A percentile compares a stretch with the other conserved stretches of the same genome.
Evolutionary conservation across 2,113 vertebrate genomes (phyloP).

Genomic region (Platanista minor): DNA sequence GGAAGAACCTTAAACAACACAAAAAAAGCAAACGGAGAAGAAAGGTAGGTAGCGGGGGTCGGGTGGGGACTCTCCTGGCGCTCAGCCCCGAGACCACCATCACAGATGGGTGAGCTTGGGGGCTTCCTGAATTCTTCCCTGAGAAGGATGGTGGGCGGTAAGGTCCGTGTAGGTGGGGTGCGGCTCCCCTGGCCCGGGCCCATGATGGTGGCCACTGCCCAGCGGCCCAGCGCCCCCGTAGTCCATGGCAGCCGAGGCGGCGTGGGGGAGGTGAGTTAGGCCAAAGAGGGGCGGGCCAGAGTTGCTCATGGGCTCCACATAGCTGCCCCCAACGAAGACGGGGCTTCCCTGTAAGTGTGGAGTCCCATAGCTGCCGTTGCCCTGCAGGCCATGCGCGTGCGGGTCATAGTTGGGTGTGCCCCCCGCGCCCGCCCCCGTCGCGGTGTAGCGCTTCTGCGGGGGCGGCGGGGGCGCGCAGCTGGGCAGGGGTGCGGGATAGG

Average conservation of each 20-base stretch:
- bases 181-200: slow-evolving; percentile 93
- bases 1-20: slow-evolving; percentile 72
- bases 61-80: slow-evolving; percentile 77
- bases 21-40: slow-evolving; percentile 57
- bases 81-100: slow-evolving; percentile 79
- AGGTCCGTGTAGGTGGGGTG: slow-evolving; percentile 98
- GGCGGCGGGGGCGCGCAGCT: slow-evolving; percentile 92
- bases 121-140: slow-evolving; percentile 99
- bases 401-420: slow-evolving; percentile 94
- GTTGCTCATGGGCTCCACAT: slow-evolving; percentile 92
- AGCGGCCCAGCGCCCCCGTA: slow-evolving; percentile 93
- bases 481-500: slow-evolving; percentile 90
- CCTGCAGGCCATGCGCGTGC: slow-evolving; percentile 92
- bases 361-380: slow-evolving; percentile 93
- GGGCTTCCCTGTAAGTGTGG: slow-evolving; percentile 97
- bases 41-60: slow-evolving; percentile 60
- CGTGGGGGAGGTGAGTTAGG: slow-evolving; percentile 93
- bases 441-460: slow-evolving; percentile 93
- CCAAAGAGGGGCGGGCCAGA: slow-evolving; percentile 94
- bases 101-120: slow-evolving; percentile 99
- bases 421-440: slow-evolving; percentile 88
- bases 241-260: slow-evolving; percentile 92
- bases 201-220: slow-evolving; percentile 94
- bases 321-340: slow-evolving; percentile 95
- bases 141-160: slow-evolving; percentile 96